These are phyloP conservation scores for Merops nubicus DNA, from an alignment of 2,113 vertebrate species.

Conservation along the genomic window DNA sequence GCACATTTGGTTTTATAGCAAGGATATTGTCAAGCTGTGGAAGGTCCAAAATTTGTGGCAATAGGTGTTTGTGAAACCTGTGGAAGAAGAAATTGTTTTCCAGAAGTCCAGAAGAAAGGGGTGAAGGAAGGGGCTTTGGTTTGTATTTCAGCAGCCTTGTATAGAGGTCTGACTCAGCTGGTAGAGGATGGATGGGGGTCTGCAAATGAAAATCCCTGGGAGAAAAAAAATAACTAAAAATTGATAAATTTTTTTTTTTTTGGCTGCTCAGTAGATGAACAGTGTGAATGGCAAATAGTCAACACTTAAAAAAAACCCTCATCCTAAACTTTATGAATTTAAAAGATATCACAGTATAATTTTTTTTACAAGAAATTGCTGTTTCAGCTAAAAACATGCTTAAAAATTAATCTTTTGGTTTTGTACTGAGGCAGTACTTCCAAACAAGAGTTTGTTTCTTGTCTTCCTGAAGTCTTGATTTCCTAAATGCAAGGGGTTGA, in stretches of 20 bases:
- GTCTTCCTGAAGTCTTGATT: background rate
- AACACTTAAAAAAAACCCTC: background rate
- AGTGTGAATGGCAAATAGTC: background rate
- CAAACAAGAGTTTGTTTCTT: background rate
- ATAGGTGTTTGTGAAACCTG: background rate
- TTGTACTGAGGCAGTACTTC: background rate
- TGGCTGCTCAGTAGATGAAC: background rate
- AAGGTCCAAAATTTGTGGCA: background rate
- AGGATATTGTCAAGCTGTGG: background rate
- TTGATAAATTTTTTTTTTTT: background rate
- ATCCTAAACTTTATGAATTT: background rate
- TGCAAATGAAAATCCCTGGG: background rate
- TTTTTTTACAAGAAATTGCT: background rate
- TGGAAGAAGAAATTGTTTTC: background rate
- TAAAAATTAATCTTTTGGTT: background rate
- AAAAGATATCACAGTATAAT: background rate
- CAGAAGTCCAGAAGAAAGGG: background rate
- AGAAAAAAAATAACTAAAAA: background rate
- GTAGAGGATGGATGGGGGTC: background rate
- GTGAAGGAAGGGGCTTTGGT: background rate
- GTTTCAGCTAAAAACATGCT: background rate
- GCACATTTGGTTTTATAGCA: background rate
- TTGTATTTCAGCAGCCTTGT: background rate
- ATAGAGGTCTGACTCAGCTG: background rate
- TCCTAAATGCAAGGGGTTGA: background rate